phyloP scores from a whole-genome alignment of 2,888 invertebrate genomes.

The Cryptops parisi region DNA sequence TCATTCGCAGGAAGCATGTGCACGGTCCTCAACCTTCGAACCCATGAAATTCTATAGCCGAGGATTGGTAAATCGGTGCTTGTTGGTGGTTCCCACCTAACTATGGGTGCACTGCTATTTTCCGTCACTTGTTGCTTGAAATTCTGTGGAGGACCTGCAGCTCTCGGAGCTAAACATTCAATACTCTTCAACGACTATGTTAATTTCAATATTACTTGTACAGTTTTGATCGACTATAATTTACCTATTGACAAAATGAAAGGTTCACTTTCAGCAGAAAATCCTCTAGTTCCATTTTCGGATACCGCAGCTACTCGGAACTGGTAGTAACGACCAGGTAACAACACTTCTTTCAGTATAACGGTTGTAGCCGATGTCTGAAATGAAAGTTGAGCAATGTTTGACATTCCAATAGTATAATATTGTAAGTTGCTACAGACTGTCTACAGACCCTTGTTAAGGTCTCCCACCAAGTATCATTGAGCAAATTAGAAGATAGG shows the following conservation, averaged over 20 bases:
- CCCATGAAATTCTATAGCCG: neutral
- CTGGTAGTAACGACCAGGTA: constrained; percentile 12
- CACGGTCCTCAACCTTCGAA: neutral
- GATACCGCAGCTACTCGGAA: constrained; percentile 6
- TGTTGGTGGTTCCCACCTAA: constrained; percentile 8
- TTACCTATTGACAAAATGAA: constrained; percentile 10
- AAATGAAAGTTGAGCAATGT: neutral
- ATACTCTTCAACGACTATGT: no score
- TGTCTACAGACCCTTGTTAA: neutral
- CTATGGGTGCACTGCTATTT: neutral
- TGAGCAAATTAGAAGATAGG: neutral
- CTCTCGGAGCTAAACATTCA: neutral
- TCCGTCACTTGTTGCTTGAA: neutral
- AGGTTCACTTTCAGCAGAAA: neutral
- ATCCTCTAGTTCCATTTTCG: constrained; percentile 5
- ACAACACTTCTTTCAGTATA: constrained; percentile 12
- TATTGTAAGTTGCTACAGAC: neutral
- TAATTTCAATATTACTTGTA: no score
- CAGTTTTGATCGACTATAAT: neutral
- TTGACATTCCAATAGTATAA: neutral
- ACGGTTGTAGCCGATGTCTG: constrained; percentile 10
- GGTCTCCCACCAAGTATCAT: constrained; percentile 7
- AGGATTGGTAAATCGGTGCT: constrained; percentile 4
- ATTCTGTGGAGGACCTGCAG: constrained; percentile 9
- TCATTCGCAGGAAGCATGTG: neutral